Evolutionary conservation across 2,113 vertebrate species (phyloP), one percentile per base, ranked within the genome.

Genomic region (Solea senegalensis): DNA sequence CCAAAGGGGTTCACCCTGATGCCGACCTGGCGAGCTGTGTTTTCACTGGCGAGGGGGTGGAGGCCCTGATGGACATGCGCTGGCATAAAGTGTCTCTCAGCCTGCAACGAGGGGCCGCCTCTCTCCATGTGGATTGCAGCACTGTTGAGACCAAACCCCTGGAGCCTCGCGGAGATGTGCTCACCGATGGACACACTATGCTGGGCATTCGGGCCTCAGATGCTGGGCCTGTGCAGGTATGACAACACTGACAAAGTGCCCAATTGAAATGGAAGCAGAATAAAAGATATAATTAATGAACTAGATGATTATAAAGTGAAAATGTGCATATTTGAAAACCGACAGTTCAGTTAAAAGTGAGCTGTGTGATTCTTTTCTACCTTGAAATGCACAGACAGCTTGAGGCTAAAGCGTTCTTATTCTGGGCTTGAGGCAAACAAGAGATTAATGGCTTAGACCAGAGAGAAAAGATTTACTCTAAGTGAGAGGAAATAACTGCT

Each of bases 11-110:
- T 0, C 85, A 83, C 2, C 82, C 77, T 0, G 81, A 88, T 0
- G 61, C 84, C 0, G 45, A 93, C 0, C 90, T 74, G 0, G 86
- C 92, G 78, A 89, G 92, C 54, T 94, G 94, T 0, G 28, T 93
- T 13, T 99, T 99, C 46, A 7, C 63, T 0, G 95, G 95, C 1
- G 94, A 91, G 21, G 94, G 93, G 0, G 95, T 97, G 69, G 91
- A 94, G 6, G 92, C 95, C 0, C 93, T 99, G 34, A 95, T 96
- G 1, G 96, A 98, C 68, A 86, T 95, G 71, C 89, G 78, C 7
- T 99, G 97, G 97, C 97, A 99, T 89, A 99, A 98, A 86, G 84
- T 97, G 86, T 92, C 68, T 13, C 72, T 98, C 82, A 96, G 95
- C 0, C 82, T 97, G 71, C 94, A 93, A 43, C 88, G 53, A 5